Evolutionary conservation across 1,140 invertebrate species (phyloP), one percentile per base, ranked within the genome.

Genomic region (Drosophila kurseongensis): DNA sequence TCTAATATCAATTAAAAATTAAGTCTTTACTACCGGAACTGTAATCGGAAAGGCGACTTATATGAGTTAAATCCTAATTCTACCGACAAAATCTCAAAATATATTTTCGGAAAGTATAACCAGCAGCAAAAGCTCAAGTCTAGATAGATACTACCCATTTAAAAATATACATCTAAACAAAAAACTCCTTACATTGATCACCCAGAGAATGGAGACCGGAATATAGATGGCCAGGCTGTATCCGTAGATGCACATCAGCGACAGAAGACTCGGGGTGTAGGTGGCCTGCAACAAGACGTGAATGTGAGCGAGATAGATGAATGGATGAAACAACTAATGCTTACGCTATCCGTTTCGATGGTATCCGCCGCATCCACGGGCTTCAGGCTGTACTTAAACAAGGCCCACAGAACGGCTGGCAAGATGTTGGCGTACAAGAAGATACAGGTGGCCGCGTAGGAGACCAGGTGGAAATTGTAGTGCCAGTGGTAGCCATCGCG

Each of bases 151-250:
- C 3, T n/a, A 10, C n/a, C 2, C n/a, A 14, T 32, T 16, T 32
- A 38, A 36, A 1, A 14, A 0, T 38, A 7, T 14, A n/a, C 0
- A 16, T 9, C 1, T 38, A 4, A 4, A 12, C 36, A 38, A 9
- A 9, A 38, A 44, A 18, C 4, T 23, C 9, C 82, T 67, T 47
- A 92, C 91, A 75, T 92, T 91, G 69, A 99, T 97, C 0, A 97
- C 95, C 97, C 98, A 99, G 6, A 99, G 93, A 79, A 99, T 95
- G n/a, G 97, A 97, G 5, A 98, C 96, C 8, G 98, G 98, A 81
- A 99, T 95, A 91, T 98, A 99, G 74, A 99, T 97, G 36, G 97
- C 95, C 42, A 99, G 93, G 0, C 97, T 98, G 92, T 99, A 99
- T 13, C 98, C 98, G 92, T 99, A 99, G 2, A 99, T 94, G 92